phyloP scores from a whole-genome alignment of 2,113 vertebrate species.

The Glaucidium brasilianum region DNA sequence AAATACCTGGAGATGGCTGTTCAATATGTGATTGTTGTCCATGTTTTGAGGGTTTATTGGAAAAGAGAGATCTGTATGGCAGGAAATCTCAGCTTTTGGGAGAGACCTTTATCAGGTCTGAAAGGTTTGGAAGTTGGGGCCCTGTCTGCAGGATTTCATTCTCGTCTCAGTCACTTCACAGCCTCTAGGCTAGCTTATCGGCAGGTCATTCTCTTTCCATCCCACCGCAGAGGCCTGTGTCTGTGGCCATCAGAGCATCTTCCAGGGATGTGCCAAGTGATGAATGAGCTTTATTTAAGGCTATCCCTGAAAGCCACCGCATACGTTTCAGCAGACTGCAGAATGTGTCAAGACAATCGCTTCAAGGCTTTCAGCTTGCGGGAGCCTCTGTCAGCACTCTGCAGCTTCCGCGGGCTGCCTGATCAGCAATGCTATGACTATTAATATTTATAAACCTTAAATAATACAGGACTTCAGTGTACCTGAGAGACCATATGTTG shows the following conservation, averaged over 20 bases:
- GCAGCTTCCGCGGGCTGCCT: neutral
- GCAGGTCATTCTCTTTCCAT: neutral
- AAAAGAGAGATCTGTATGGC: neutral
- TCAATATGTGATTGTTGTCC: neutral
- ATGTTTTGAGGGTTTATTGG: neutral
- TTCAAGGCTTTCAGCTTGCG: neutral
- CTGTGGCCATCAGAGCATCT: neutral
- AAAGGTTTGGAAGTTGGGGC: neutral
- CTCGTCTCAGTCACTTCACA: neutral
- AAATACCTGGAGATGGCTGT: neutral
- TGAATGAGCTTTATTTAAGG: neutral
- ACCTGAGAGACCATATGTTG: slow-evolving; percentile 52
- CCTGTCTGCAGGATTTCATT: neutral
- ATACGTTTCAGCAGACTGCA: neutral
- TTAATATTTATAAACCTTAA: slow-evolving; percentile 60
- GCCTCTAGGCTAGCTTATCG: neutral
- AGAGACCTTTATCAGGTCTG: neutral
- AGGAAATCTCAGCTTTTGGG: neutral
- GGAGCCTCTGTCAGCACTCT: neutral
- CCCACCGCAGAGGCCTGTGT: neutral
- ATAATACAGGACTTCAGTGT: slow-evolving; percentile 4
- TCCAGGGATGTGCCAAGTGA: neutral
- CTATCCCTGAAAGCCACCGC: neutral
- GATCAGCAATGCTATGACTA: neutral
- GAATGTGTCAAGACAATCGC: neutral